A percentile compares a stretch with the other conserved stretches of the same genome.
These are phyloP conservation scores for Theristicus caerulescens DNA, from an alignment of 2,113 vertebrate genomes.

Conservation along the genomic window DNA sequence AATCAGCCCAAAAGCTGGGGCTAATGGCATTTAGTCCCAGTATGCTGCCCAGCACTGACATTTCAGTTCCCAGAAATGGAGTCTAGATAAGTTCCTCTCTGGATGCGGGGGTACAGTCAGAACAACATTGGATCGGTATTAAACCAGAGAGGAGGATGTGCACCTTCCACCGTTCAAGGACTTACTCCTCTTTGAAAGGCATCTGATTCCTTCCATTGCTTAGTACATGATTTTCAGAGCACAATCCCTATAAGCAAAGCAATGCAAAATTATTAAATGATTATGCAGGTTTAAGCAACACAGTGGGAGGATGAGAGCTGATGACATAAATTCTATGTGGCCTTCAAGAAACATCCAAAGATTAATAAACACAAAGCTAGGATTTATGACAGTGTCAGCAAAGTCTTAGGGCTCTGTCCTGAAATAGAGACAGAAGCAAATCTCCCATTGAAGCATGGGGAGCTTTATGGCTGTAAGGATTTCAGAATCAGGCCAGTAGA, in stretches of 20 bases:
- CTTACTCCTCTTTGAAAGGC: neutral
- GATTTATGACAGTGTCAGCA: slow-evolving; percentile 11
- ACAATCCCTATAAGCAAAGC: neutral
- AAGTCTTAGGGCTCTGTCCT: slow-evolving; percentile 41
- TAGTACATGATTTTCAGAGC: neutral
- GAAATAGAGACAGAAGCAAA: slow-evolving; percentile 54
- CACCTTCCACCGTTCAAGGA: neutral
- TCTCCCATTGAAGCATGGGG: neutral
- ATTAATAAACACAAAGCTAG: slow-evolving; percentile 40
- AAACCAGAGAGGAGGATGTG: neutral
- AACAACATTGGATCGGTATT: neutral
- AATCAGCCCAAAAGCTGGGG: neutral
- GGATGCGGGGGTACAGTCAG: neutral
- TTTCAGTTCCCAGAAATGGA: neutral
- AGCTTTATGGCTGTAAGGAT: slow-evolving; percentile 26
- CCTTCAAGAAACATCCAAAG: slow-evolving; percentile 18
- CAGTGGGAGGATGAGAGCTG: slow-evolving; percentile 9
- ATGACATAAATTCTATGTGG: neutral
- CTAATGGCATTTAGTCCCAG: neutral
- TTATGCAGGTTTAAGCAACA: neutral
- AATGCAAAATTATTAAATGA: neutral
- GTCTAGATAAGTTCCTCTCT: neutral
- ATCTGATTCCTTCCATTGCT: neutral
- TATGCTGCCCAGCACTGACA: neutral
- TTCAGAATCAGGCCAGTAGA: slow-evolving; percentile 5